phyloP scores from a whole-genome alignment of 35 echinoderm and acorn worm species.

The Diadema setosum region DNA sequence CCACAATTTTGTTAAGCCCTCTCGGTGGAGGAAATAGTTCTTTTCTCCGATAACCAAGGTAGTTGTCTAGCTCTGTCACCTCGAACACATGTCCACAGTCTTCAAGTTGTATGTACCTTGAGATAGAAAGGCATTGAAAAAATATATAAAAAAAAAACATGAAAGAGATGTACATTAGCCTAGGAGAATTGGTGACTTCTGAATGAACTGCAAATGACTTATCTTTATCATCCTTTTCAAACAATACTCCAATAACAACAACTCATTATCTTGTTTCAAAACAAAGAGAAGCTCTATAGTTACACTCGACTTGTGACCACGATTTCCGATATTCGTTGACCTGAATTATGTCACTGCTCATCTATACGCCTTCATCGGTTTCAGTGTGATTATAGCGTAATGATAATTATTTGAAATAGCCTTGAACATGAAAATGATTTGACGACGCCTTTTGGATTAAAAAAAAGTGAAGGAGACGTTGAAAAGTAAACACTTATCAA shows the following conservation, averaged over 20 bases:
- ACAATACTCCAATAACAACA: background rate
- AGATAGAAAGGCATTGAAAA: background rate
- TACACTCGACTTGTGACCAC: background rate
- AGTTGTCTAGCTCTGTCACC: conserved; percentile 44
- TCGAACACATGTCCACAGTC: conserved; percentile 80
- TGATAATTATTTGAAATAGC: too few species aligned
- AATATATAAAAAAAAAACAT: background rate
- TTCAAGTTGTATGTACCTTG: conserved; percentile 62
- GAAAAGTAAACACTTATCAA: too few species aligned
- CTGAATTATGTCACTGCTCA: too few species aligned
- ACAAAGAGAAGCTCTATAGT: background rate
- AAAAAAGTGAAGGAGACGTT: too few species aligned
- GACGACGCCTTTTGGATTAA: too few species aligned
- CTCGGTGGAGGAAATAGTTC: background rate
- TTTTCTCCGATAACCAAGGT: background rate
- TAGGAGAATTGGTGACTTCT: too few species aligned
- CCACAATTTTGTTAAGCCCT: background rate
- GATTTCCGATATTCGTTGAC: too few species aligned
- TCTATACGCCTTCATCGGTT: too few species aligned
- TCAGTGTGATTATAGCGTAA: too few species aligned
- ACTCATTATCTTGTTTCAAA: background rate
- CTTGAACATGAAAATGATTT: too few species aligned
- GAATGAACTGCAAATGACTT: background rate
- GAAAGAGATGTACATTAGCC: too few species aligned
- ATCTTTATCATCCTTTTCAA: background rate